Conservation (phyloP, 2,888 invertebrate genomes). For the Polymixis lichenea region DNA sequence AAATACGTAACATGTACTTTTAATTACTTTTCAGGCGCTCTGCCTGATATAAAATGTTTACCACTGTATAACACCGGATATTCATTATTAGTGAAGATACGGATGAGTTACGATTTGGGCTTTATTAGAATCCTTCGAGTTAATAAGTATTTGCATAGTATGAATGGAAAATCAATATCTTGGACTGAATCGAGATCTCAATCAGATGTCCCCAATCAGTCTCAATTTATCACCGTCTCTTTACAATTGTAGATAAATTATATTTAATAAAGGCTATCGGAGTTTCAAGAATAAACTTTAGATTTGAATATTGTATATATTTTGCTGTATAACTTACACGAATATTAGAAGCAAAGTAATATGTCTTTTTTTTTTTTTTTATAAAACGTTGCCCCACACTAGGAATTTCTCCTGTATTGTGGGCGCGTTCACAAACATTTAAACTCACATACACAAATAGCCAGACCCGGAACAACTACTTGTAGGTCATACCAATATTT, state of each 20-base stretch:
- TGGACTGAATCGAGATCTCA: conserved; percentile 18
- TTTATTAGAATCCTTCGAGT: conserved; percentile 39
- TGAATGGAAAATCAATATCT: conserved; percentile 45
- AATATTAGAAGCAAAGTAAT: conserved; percentile 15
- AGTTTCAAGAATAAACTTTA: background rate
- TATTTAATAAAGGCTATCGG: background rate
- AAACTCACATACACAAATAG: no score
- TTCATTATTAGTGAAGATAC: conserved; percentile 28
- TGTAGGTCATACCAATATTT: no score
- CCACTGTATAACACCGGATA: conserved; percentile 7
- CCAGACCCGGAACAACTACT: no score
- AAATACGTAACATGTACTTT: background rate
- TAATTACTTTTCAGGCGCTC: background rate
- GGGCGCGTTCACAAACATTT: no score
- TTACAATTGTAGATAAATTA: conserved; percentile 5
- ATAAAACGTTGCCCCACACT: no score
- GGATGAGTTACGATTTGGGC: conserved; percentile 18
- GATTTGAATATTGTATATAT: background rate
- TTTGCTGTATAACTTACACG: background rate
- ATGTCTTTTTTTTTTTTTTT: no score
- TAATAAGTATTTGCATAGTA: conserved; percentile 47
- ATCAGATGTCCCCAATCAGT: conserved; percentile 38
- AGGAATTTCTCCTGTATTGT: no score
- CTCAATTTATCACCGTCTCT: conserved; percentile 20
- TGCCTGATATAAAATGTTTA: conserved; percentile 2